Conservation (phyloP, 2,797 vertebrate genomes). For the Karalla daura region DNA sequence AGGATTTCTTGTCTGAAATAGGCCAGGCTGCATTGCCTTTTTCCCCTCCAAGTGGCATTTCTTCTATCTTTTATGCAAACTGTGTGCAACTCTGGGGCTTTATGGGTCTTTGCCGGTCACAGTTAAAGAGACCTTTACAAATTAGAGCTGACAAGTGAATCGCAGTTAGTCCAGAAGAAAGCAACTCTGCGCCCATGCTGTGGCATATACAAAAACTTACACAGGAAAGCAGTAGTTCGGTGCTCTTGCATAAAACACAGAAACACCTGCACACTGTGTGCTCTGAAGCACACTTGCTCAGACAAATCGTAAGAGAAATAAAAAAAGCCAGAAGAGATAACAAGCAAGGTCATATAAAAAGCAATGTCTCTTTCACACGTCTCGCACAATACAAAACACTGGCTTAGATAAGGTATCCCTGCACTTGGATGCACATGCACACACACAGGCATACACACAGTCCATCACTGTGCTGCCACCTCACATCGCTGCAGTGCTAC, state of each 20-base stretch:
- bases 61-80: constrained; percentile 66
- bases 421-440: constrained; percentile 25
- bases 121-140: constrained; percentile 70
- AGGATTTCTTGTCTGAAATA: constrained; percentile 9
- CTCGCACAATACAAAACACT: constrained; percentile 38
- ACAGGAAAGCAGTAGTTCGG: constrained; percentile 8
- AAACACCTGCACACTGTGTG: neutral
- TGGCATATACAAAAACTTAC: constrained; percentile 12
- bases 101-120: constrained; percentile 45
- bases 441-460: constrained; percentile 26
- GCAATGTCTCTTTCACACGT: constrained; percentile 45
- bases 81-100: constrained; percentile 50
- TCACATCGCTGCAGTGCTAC: constrained; percentile 57
- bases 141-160: constrained; percentile 65
- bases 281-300: constrained; percentile 24
- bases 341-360: constrained; percentile 67
- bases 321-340: constrained; percentile 54
- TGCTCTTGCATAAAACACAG: constrained; percentile 12
- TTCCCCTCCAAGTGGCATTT: constrained; percentile 43
- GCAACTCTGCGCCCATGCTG: constrained; percentile 13
- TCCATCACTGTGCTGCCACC: constrained; percentile 55
- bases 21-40: constrained; percentile 31
- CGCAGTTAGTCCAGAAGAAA: constrained; percentile 33
- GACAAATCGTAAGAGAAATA: constrained; percentile 64
- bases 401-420: constrained; percentile 54